Evolutionary conservation across 1,140 invertebrate genomes (phyloP).

Genomic region (Panagrolaimus sp.): DNA sequence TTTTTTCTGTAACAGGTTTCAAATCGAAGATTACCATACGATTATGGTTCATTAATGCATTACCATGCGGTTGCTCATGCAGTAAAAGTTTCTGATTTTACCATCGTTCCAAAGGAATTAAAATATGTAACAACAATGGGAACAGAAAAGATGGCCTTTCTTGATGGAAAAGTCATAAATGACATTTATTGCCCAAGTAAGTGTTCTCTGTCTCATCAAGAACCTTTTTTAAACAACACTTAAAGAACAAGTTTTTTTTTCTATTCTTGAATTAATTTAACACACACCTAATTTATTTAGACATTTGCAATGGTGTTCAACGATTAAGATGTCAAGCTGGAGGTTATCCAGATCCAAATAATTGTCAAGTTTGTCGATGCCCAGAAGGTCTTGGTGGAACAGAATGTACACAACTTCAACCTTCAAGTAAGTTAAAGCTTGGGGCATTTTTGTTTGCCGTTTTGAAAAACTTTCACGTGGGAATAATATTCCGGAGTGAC

Average conservation of each 20-base stretch:
- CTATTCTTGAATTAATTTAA: slow-evolving; percentile 4
- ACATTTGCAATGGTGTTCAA: slow-evolving; percentile 15
- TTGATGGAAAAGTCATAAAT: slow-evolving; percentile 60
- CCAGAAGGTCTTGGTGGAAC: slow-evolving; percentile 56
- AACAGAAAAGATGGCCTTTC: slow-evolving; percentile 60
- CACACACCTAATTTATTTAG: slow-evolving; percentile 16
- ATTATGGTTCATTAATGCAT: slow-evolving; percentile 60
- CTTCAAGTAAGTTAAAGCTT: slow-evolving; percentile 44
- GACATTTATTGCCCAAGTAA: slow-evolving; percentile 58
- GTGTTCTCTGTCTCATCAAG: background rate
- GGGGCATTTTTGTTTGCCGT: background rate
- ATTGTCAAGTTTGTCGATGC: slow-evolving; percentile 52
- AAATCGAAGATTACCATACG: slow-evolving; percentile 54
- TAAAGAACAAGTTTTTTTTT: slow-evolving; percentile 17
- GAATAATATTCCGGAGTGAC: background rate
- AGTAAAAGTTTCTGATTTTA: slow-evolving; percentile 54
- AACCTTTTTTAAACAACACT: too few species aligned
- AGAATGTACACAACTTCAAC: slow-evolving; percentile 55
- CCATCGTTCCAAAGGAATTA: slow-evolving; percentile 59
- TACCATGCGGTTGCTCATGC: slow-evolving; percentile 55
- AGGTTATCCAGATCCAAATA: slow-evolving; percentile 59
- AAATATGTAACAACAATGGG: slow-evolving; percentile 60
- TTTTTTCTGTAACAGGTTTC: slow-evolving; percentile 47
- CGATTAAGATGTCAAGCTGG: slow-evolving; percentile 49
- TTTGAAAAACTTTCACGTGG: slow-evolving; percentile 7